A percentile compares a stretch with the other conserved stretches of the same genome.
Evolutionary conservation across 2,888 invertebrate genomes (phyloP).

Genomic region (Lasioglossum marginatum): DNA sequence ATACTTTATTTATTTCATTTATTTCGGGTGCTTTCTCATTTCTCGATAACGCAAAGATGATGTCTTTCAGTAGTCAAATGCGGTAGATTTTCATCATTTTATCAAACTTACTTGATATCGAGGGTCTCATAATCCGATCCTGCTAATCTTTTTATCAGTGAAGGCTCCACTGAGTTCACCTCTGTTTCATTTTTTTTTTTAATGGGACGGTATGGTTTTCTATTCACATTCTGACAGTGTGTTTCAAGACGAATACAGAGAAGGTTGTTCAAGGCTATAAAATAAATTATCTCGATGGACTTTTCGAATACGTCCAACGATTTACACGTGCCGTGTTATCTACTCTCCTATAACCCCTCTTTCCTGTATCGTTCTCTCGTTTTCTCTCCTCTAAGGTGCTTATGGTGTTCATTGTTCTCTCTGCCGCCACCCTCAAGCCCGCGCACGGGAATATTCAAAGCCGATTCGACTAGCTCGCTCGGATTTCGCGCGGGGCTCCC

Average conservation of each 20-base stretch:
- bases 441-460: slow-evolving; percentile 25
- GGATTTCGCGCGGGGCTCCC: slow-evolving; percentile 36
- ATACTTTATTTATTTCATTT: too few relatives aligned
- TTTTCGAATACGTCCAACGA: background rate
- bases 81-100: too few relatives aligned
- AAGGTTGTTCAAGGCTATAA: background rate
- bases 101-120: too few relatives aligned
- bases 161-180: too few relatives aligned
- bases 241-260: background rate
- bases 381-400: background rate
- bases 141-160: too few relatives aligned
- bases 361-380: background rate
- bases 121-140: too few relatives aligned
- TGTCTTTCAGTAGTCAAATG: too few relatives aligned
- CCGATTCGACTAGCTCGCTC: slow-evolving; percentile 47
- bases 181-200: too few relatives aligned
- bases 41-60: too few relatives aligned
- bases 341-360: background rate
- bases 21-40: too few relatives aligned
- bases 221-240: background rate
- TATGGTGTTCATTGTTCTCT: background rate
- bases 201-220: background rate
- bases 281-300: background rate
- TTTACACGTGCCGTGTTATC: too few relatives aligned
- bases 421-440: background rate